Evolutionary conservation across 1,140 invertebrate species (phyloP).

Genomic region (Cydia strobilella): DNA sequence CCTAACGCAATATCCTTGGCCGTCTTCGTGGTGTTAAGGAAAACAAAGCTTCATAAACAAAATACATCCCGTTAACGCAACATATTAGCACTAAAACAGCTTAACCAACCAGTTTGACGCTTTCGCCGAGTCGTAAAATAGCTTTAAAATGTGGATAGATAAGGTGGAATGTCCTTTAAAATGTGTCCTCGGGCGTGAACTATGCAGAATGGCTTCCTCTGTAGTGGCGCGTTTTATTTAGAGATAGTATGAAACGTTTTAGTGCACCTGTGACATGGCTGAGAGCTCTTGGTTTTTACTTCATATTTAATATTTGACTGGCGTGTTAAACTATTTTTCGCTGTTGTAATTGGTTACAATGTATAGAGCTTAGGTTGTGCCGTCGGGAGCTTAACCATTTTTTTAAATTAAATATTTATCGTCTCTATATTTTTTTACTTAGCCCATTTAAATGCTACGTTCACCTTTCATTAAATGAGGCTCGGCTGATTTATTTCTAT

Average conservation of each 20-base stretch:
- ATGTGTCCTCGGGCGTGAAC: constrained; percentile 35
- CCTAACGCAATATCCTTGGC: background rate
- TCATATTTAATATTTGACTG: constrained; percentile 24
- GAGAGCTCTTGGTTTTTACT: constrained; percentile 29
- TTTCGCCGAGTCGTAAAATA: background rate
- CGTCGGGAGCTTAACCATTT: too few relatives aligned
- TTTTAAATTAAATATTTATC: too few relatives aligned
- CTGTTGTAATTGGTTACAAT: background rate
- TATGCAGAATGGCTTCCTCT: constrained; percentile 19
- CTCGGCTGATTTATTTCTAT: too few relatives aligned
- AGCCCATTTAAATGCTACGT: too few relatives aligned
- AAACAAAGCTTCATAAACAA: background rate
- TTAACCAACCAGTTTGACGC: background rate
- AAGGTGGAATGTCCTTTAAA: constrained; percentile 62
- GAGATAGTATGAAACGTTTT: constrained; percentile 47
- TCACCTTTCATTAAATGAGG: too few relatives aligned
- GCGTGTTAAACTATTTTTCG: background rate
- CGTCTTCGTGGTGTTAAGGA: background rate
- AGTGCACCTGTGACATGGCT: constrained; percentile 72
- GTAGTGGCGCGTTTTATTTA: constrained; percentile 13
- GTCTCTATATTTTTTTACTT: too few relatives aligned
- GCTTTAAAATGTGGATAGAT: constrained; percentile 4
- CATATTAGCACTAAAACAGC: background rate
- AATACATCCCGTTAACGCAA: background rate
- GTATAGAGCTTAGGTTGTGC: background rate